phyloP scores from a whole-genome alignment of 2,888 invertebrate genomes.

The Acronicta aceris region DNA sequence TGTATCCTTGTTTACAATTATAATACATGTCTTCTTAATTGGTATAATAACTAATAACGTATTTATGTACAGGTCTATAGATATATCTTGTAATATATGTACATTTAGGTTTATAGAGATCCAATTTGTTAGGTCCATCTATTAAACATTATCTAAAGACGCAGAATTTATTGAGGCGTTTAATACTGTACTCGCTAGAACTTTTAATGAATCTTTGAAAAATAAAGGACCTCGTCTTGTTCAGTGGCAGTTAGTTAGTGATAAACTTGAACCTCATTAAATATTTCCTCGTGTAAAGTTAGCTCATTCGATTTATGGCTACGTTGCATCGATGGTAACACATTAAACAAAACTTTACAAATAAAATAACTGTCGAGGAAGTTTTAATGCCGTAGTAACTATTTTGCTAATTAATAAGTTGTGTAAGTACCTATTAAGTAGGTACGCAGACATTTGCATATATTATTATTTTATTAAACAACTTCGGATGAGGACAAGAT shows the following conservation, averaged over 20 bases:
- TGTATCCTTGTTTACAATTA: conserved; percentile 13
- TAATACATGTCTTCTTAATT: neutral
- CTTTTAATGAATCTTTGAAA: conserved; percentile 26
- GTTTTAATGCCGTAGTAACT: neutral
- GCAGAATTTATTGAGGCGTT: conserved; percentile 8
- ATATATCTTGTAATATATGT: no score
- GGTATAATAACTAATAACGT: neutral
- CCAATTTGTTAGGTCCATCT: neutral
- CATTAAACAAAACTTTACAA: neutral
- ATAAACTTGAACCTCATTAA: conserved; percentile 31
- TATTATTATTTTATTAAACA: no score
- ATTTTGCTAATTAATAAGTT: neutral
- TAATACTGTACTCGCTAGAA: conserved; percentile 5
- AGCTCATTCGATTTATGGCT: conserved; percentile 3
- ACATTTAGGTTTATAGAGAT: neutral
- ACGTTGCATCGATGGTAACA: conserved; percentile 1
- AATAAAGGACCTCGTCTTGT: conserved; percentile 9
- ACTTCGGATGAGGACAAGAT: no score
- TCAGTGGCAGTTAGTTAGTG: conserved; percentile 9
- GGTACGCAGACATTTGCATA: neutral
- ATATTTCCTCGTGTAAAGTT: conserved; percentile 26
- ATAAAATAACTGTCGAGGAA: neutral
- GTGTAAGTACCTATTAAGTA: neutral
- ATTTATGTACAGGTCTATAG: neutral
- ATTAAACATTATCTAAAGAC: neutral